Percentiles rank a stretch among this genome's conserved stretches.
phyloP scores from a whole-genome alignment of 2,888 invertebrate genomes.

The Amitus sp. region DNA sequence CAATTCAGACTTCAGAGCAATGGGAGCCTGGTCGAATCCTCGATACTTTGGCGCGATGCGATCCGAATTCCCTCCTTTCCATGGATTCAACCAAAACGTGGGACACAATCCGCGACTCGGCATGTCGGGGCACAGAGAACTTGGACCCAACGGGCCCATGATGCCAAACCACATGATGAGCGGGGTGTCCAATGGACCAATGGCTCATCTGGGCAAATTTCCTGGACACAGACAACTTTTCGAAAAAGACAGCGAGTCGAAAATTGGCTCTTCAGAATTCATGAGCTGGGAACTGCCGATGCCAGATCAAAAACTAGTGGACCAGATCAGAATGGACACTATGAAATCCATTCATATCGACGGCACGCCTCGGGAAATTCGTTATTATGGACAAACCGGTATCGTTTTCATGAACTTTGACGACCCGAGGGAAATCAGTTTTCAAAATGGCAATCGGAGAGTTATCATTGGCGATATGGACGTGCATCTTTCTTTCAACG shows the following conservation, averaged over 20 bases:
- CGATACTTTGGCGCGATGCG: slow-evolving; percentile 60
- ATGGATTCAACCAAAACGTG: slow-evolving; percentile 54
- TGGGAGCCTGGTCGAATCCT: slow-evolving; percentile 62
- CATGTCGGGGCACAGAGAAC: slow-evolving; percentile 53
- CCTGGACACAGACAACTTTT: background rate
- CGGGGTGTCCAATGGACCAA: slow-evolving; percentile 17
- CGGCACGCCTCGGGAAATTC: slow-evolving; percentile 80
- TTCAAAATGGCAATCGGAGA: slow-evolving; percentile 81
- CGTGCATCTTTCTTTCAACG: slow-evolving; percentile 73
- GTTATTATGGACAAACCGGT: slow-evolving; percentile 87
- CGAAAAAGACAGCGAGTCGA: slow-evolving; percentile 40
- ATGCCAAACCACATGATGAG: slow-evolving; percentile 47
- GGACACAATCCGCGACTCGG: slow-evolving; percentile 52
- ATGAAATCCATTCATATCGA: slow-evolving; percentile 86
- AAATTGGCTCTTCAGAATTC: slow-evolving; percentile 28
- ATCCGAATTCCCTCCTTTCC: slow-evolving; percentile 60
- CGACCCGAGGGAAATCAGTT: slow-evolving; percentile 86
- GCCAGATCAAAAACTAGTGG: slow-evolving; percentile 65
- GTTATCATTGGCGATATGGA: slow-evolving; percentile 83
- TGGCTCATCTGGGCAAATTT: background rate
- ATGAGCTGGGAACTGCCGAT: slow-evolving; percentile 61
- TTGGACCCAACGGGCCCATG: slow-evolving; percentile 52
- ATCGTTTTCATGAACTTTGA: slow-evolving; percentile 87
- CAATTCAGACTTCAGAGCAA: slow-evolving; percentile 50
- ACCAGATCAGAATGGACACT: slow-evolving; percentile 74